Percentiles rank a stretch among this genome's conserved stretches.
Evolutionary conservation across 2,797 vertebrate genomes (phyloP).

Genomic region (Sebastes paucispinis): DNA sequence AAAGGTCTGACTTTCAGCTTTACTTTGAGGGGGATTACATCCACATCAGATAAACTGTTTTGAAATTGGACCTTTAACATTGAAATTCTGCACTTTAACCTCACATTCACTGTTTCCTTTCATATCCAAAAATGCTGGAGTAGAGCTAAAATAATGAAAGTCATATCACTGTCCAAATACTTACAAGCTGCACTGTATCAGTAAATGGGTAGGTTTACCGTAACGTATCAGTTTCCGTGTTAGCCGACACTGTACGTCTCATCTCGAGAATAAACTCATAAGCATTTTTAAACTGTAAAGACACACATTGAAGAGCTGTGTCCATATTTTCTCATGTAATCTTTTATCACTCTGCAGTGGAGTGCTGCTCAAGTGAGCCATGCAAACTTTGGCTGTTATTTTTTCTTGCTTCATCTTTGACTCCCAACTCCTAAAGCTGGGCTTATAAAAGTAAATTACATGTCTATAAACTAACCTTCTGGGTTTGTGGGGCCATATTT

Average conservation of each 20-base stretch:
- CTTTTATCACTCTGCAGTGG: constrained; percentile 22
- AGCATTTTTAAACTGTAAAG: background rate
- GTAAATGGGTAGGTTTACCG: constrained; percentile 23
- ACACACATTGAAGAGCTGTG: background rate
- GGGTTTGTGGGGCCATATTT: constrained; percentile 70
- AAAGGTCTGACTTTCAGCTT: background rate
- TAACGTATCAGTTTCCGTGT: constrained; percentile 18
- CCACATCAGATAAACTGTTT: background rate
- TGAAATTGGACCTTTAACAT: background rate
- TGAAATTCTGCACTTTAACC: constrained; percentile 32
- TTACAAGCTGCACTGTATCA: constrained; percentile 20
- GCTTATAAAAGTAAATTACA: constrained; percentile 79
- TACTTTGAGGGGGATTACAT: background rate
- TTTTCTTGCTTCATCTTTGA: constrained; percentile 51
- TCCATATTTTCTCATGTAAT: constrained; percentile 4
- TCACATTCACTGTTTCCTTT: constrained; percentile 30
- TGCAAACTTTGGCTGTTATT: constrained; percentile 48
- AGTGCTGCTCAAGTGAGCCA: constrained; percentile 18
- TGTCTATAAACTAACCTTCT: constrained; percentile 75
- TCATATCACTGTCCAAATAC: constrained; percentile 43
- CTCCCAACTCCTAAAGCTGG: constrained; percentile 60
- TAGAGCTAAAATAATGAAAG: constrained; percentile 42
- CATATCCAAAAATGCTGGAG: constrained; percentile 23
- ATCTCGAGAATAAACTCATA: background rate
- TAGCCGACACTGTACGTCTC: background rate